Evolutionary conservation across 2,797 vertebrate species (phyloP).

Genomic region (Bradypodion ventrale): DNA sequence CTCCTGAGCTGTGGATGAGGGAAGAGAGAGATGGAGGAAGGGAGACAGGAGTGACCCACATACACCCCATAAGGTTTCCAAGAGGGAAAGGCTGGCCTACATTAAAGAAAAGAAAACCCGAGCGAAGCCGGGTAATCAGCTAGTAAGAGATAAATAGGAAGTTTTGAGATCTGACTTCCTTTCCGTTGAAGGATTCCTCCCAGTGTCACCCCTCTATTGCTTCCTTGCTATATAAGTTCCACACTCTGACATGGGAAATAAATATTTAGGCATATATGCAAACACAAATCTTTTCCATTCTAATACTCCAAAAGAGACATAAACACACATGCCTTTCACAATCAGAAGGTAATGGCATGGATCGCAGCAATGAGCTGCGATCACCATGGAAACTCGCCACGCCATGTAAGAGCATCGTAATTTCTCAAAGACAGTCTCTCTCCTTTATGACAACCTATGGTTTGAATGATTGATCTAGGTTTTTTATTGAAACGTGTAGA

Average conservation of each 20-base stretch:
- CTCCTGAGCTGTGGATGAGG: too few species aligned
- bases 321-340: background rate
- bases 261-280: background rate
- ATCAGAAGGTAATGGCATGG: background rate
- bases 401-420: background rate
- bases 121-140: too few species aligned
- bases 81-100: too few species aligned
- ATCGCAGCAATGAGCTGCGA: background rate
- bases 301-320: background rate
- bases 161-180: background rate
- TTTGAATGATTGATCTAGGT: background rate
- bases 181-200: background rate
- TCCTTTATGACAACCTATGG: background rate
- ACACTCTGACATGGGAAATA: background rate
- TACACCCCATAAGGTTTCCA: too few species aligned
- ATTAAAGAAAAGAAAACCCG: too few species aligned
- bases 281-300: background rate
- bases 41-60: too few species aligned
- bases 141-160: background rate
- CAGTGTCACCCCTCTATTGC: background rate
- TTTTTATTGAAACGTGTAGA: background rate
- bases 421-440: background rate
- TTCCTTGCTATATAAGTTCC: too few species aligned
- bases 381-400: slow-evolving; percentile 19
- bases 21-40: too few species aligned